Percentiles rank a stretch among this genome's conserved stretches.
phyloP scores from a whole-genome alignment of 92 coral and sea anemone genomes.

The Porites rus region DNA sequence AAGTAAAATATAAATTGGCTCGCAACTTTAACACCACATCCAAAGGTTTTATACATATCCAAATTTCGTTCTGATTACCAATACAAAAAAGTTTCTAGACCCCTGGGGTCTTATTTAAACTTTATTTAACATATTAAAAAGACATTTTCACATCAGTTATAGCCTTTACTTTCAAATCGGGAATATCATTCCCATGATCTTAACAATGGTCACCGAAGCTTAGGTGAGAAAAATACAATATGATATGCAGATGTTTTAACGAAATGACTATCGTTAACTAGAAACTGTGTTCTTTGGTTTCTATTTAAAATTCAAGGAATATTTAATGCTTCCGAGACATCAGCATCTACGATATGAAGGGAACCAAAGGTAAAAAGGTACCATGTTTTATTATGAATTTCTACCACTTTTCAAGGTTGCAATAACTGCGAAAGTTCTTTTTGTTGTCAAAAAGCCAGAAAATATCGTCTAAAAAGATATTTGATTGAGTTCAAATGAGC shows the following conservation, averaged over 20 bases:
- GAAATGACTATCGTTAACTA: neutral
- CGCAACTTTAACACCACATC: neutral
- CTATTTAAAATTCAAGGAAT: neutral
- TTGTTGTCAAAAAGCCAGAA: neutral
- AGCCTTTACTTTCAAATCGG: neutral
- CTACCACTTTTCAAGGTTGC: neutral
- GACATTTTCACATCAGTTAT: neutral
- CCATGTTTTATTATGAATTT: neutral
- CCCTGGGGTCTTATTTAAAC: neutral
- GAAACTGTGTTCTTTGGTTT: neutral
- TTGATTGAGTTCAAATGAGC: neutral
- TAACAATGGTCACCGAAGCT: neutral
- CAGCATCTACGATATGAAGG: neutral
- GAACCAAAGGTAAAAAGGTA: neutral
- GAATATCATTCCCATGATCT: neutral
- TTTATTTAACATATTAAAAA: neutral
- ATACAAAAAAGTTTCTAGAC: neutral
- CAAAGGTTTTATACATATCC: neutral
- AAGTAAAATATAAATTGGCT: too few relatives aligned
- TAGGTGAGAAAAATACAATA: conserved; percentile 1
- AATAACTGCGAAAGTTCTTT: neutral
- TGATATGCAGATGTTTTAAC: neutral
- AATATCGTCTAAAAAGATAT: neutral
- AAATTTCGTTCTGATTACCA: too few relatives aligned
- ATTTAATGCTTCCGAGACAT: neutral